Conservation (phyloP, 2,888 invertebrate species). For the Apamea monoglypha region DNA sequence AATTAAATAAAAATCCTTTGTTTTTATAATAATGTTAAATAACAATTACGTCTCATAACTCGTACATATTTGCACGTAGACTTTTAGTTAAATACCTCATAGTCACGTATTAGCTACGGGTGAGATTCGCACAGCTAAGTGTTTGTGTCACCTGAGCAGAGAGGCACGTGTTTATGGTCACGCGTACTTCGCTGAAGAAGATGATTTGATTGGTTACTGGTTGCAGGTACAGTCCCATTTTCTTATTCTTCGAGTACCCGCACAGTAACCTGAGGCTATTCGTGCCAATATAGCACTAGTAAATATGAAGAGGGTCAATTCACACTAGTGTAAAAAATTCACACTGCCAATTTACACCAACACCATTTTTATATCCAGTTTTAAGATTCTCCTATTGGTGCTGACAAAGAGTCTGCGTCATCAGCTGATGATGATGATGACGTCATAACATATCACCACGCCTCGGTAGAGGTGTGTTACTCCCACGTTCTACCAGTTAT, state of each 20-base stretch:
- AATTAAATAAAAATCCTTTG: conserved; percentile 22
- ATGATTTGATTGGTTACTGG: neutral
- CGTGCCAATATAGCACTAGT: neutral
- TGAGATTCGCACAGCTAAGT: conserved; percentile 31
- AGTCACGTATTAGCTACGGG: conserved; percentile 34
- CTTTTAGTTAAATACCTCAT: neutral
- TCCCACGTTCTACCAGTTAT: neutral
- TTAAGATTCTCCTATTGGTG: too few relatives aligned
- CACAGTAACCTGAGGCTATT: neutral
- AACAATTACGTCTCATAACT: conserved; percentile 15
- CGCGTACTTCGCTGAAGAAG: neutral
- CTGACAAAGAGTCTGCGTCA: neutral
- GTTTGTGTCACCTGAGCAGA: conserved; percentile 19
- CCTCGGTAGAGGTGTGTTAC: neutral
- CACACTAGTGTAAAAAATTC: neutral
- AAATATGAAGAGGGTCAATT: neutral
- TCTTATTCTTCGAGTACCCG: neutral
- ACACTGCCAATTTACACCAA: neutral
- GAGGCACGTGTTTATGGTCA: conserved; percentile 25
- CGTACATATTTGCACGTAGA: conserved; percentile 55
- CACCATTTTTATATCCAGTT: neutral
- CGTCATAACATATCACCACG: neutral
- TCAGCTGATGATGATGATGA: neutral
- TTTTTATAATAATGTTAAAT: conserved; percentile 17
- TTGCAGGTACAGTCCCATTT: neutral